Base-by-base conservation (phyloP, 2,888 invertebrate genomes). In the Fragum fragum region DNA sequence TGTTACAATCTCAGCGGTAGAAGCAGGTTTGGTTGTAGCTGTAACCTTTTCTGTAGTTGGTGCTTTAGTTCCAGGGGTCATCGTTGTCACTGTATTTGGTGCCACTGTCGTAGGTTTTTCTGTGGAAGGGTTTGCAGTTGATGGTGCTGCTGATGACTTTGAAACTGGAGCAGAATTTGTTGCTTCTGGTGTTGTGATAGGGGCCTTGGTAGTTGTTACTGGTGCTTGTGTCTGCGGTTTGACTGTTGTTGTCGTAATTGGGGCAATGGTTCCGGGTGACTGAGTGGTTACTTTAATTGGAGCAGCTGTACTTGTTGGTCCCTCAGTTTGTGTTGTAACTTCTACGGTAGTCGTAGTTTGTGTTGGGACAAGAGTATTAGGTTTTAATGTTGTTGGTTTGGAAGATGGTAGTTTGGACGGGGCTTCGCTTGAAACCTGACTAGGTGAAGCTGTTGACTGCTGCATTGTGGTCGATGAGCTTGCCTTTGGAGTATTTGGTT, bases 181-280 rank as follows among this genome's bases (percentile, higher is more conserved):
- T 9, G 32, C 32, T 36, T 36, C 32, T 6, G 32, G 3, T 36
- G 32, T 59, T 14, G 59, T 59, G 16, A 16, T 7, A 59, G 52
- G 52, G 14, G 32, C 23, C 1, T 11, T 18, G 29, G 72, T 42
- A 47, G 59, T 59, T 39, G 39, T 73, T 0, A 59, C n/a, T 9
- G 71, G 28, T 32, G 55, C 55, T 29, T 53, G 23, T 36, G 71
- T 71, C n/a, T 47, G 47, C 36, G 71, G 23, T 47, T 16, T 6
- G 9, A 36, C 21, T 36, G n/a, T 21, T 32, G 53, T 21, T 7
- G 23, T 63, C 7, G 71, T 75, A 28, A 39, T 66, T 26, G 42
- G 36, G 18, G 59, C 26, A 7, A 32, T 42, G 18, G 57, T 59
- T 11, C 1, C 16, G 21, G 71, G 42, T 3, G 72, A 7, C 16